Evolutionary conservation across 1,140 invertebrate genomes (phyloP).

Genomic region (Helicoverpa zea): DNA sequence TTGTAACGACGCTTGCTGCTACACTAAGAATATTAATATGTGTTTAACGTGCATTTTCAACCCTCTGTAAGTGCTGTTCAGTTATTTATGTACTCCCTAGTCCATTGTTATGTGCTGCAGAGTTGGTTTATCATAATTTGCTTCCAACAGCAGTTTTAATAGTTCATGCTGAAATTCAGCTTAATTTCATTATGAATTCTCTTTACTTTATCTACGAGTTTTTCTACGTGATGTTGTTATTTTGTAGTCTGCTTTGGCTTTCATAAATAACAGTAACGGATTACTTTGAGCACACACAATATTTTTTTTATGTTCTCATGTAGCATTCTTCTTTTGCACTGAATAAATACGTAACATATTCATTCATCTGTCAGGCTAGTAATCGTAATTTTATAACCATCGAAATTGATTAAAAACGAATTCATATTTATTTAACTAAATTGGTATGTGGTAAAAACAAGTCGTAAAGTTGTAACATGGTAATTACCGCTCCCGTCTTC

Average conservation of each 20-base stretch:
- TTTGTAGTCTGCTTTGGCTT: not conserved
- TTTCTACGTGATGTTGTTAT: not conserved
- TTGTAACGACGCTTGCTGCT: conserved; percentile 28
- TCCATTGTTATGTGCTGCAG: conserved; percentile 10
- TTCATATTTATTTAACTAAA: not conserved
- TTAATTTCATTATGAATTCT: not conserved
- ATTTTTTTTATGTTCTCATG: not conserved
- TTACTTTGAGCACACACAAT: not conserved
- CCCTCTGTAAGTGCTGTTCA: conserved; percentile 23
- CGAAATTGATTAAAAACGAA: not conserved
- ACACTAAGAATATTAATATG: conserved; percentile 31
- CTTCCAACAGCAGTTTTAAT: not conserved
- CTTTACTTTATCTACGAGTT: not conserved
- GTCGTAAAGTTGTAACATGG: conserved; percentile 7
- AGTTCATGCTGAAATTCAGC: conserved; percentile 7
- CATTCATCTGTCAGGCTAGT: no score
- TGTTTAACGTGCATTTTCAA: conserved; percentile 35
- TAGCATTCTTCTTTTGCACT: not conserved
- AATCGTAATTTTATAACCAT: no score
- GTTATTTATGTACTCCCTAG: conserved; percentile 27
- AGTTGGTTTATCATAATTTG: conserved; percentile 4
- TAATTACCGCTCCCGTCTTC: conserved; percentile 25
- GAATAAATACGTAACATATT: no score
- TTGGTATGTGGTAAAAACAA: not conserved
- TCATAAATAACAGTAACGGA: not conserved